Base-by-base conservation (phyloP, 2,113 vertebrate genomes). In the Pao palembangensis region DNA sequence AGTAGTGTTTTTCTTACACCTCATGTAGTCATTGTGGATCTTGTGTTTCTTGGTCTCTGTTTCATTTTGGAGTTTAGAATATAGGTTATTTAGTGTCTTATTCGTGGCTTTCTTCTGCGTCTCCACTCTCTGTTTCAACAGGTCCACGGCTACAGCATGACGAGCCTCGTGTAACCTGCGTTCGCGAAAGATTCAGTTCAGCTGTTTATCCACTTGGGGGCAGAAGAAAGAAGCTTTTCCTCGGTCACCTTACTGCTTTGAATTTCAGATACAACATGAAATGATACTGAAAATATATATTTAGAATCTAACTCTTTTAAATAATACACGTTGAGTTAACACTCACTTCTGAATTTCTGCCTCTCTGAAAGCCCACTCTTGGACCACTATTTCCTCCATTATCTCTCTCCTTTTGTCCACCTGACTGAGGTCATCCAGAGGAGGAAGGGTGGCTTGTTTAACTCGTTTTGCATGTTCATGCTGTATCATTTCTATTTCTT, bases 321-420 rank as follows among this genome's bases (percentile, higher is more conserved):
- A 34, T 34, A 8, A 8, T 34, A 34, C 23, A 34, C 5, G 6
- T 34, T 5, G 31, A 8, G 31, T 8, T 34, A 34, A 2, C 18
- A 57, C 87, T 87, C 86, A 99, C 97, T 91, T 94, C 58, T 94
- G 83, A 19, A 99, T 98, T 86, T 97, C 92, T 23, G 82, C 79
- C 49, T 99, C 95, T 85, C 96, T 91, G 58, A 94, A 94, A 74
- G 93, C 93, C 96, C 94, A 98, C 69, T 98, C 94, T 61, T 92
- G 91, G 58, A 90, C 92, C 76, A 96, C 94, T 94, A 95, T 96
- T 5, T 87, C 91, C 6, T 94, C 90, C 92, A 98, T 94, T 93
- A 97, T 95, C 42, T 64, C 91, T 67, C 89, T 86, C 76, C 96
- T 92, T 80, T 93, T 94, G 1, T 90, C 76, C 0, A 89, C 52